Base-by-base conservation (phyloP, 2,888 invertebrate species). In the Gasteruption jaculator region DNA sequence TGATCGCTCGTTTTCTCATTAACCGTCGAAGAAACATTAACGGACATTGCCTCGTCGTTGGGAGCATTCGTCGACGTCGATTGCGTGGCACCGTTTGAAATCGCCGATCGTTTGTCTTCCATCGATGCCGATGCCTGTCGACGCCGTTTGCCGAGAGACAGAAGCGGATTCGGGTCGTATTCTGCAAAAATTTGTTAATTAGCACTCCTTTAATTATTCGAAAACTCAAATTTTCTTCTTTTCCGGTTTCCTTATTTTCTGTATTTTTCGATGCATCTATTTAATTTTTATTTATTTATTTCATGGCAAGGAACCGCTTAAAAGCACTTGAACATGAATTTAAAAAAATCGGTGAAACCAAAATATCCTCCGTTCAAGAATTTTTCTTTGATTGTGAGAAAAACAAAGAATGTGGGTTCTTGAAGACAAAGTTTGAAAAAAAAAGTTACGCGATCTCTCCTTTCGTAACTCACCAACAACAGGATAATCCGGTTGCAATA, bases 401-500 rank as follows among this genome's bases (percentile, higher is more conserved):
- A 24, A 24, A 24, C 24, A 24, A 24, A 8, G 7, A n/a, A 24
- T 24, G 24, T 24, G 8, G 24, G n/a, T 24, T n/a, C n/a, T n/a
- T n/a, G n/a, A n/a, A n/a, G 24, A n/a, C 7, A n/a, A 5, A 16
- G 18, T 6, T 32, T 7, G 32, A 18, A 32, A 20, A 21, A 21
- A 10, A 10, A 12, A 8, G 27, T 8, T n/a, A n/a, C n/a, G n/a
- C n/a, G n/a, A n/a, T n/a, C n/a, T n/a, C n/a, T n/a, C n/a, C n/a
- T n/a, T n/a, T n/a, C n/a, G n/a, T n/a, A n/a, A 53, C 60, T 30
- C 38, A 92, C 93, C 91, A 63, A 91, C 87, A 60, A 91, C 82
- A 7, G 93, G 93, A 73, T 91, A 93, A 65, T 91, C 85, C n/a
- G 85, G 83, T 21, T 91, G 88, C 47, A 95, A 74, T 51, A 92